Evolutionary conservation across 2,888 invertebrate genomes (phyloP).

Genomic region (Cataglyphis altisquamis): DNA sequence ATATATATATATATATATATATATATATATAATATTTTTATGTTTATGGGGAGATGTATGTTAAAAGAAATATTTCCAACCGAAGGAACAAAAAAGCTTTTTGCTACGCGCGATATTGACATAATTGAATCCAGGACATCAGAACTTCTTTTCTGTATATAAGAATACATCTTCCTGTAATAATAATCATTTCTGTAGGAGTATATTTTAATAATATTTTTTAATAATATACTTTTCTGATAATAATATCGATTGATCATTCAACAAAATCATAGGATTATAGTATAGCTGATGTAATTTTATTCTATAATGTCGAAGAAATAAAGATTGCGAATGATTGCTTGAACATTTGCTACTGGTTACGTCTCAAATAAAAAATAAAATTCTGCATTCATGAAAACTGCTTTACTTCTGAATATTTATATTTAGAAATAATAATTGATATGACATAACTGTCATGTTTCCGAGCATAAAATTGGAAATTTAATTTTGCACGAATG

Average conservation of each 20-base stretch:
- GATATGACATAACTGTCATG: not conserved
- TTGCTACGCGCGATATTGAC: not conserved
- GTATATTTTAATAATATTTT: not conserved
- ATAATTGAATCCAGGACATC: not conserved
- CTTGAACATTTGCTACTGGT: not conserved
- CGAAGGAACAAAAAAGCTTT: not conserved
- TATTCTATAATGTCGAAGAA: not conserved
- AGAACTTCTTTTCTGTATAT: not conserved
- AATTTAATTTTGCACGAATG: not conserved
- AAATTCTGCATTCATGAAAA: not conserved
- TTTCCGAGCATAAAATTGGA: not conserved
- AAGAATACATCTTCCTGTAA: not conserved
- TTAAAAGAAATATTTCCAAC: not conserved
- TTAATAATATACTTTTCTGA: no score
- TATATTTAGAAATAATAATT: not conserved
- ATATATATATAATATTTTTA: not conserved
- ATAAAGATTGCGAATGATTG: not conserved
- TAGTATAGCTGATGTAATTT: not conserved
- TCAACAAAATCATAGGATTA: not conserved
- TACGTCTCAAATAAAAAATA: not conserved
- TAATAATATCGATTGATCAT: constrained; percentile 1
- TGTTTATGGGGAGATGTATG: not conserved
- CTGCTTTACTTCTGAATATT: not conserved
- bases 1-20: not conserved
- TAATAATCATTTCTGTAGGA: not conserved